Percentiles rank a stretch among this genome's conserved stretches.
These are phyloP conservation scores for Huso huso DNA, from an alignment of 2,797 vertebrate genomes.

Conservation along the genomic window DNA sequence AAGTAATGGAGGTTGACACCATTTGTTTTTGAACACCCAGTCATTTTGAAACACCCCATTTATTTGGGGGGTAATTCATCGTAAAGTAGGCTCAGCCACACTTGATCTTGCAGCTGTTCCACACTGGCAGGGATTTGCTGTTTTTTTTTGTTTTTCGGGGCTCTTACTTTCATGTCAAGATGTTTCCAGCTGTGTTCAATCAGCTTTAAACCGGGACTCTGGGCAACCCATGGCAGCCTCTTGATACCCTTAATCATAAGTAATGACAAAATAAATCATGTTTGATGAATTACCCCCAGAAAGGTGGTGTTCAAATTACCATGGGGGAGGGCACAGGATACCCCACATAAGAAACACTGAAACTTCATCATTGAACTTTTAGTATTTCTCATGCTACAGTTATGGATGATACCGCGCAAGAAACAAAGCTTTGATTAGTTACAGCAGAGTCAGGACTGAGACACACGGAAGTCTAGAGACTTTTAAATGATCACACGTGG, in stretches of 20 bases:
- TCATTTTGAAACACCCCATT: neutral
- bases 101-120: neutral
- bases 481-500: too few species aligned
- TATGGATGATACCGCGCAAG: too few species aligned
- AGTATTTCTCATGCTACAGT: too few species aligned
- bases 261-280: slow-evolving; percentile 16
- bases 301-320: neutral
- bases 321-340: neutral
- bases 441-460: too few species aligned
- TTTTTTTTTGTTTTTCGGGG: neutral
- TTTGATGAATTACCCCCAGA: slow-evolving; percentile 17
- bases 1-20: too few species aligned
- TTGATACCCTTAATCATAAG: slow-evolving; percentile 24
- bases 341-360: neutral
- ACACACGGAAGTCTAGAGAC: too few species aligned
- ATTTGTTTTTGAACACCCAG: too few species aligned
- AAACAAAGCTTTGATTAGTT: too few species aligned
- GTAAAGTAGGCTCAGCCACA: neutral
- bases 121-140: neutral
- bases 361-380: too few species aligned
- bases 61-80: neutral
- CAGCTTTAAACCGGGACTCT: slow-evolving; percentile 14
- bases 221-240: neutral
- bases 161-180: slow-evolving; percentile 34
- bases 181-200: slow-evolving; percentile 23